phyloP scores from a whole-genome alignment of 2,113 vertebrate species.

The Cheirogaleus medius region DNA sequence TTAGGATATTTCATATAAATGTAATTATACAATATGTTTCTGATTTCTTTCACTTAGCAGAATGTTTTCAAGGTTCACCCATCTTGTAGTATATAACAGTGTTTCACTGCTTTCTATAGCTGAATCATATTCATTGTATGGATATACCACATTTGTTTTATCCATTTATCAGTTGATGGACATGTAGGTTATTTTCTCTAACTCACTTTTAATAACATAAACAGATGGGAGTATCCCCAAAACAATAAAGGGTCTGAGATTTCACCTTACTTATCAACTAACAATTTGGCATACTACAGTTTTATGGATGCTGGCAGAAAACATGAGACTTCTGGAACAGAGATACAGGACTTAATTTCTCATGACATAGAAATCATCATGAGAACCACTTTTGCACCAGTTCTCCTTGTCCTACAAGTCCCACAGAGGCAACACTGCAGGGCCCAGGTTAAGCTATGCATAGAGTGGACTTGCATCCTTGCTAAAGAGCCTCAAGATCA shows the following conservation, averaged over 20 bases:
- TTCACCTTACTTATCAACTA: background rate
- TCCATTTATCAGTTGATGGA: background rate
- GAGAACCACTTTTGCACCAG: background rate
- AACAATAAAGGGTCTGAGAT: background rate
- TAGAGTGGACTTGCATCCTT: background rate
- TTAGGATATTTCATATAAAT: background rate
- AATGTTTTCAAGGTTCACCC: background rate
- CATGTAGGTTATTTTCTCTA: background rate
- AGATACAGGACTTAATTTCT: background rate
- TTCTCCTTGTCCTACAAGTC: background rate
- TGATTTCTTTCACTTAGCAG: background rate
- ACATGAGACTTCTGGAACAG: background rate
- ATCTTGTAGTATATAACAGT: background rate
- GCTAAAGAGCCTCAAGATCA: background rate
- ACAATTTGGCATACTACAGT: background rate
- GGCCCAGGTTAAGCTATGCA: background rate
- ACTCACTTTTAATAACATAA: background rate
- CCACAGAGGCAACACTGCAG: background rate
- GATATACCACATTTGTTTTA: background rate
- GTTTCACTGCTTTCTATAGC: background rate
- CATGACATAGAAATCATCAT: background rate
- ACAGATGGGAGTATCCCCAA: background rate
- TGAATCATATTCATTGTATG: background rate
- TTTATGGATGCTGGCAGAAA: background rate
- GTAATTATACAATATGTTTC: background rate